phyloP scores from a whole-genome alignment of 2,797 vertebrate genomes.

The Sebastes kiyomatsui region DNA sequence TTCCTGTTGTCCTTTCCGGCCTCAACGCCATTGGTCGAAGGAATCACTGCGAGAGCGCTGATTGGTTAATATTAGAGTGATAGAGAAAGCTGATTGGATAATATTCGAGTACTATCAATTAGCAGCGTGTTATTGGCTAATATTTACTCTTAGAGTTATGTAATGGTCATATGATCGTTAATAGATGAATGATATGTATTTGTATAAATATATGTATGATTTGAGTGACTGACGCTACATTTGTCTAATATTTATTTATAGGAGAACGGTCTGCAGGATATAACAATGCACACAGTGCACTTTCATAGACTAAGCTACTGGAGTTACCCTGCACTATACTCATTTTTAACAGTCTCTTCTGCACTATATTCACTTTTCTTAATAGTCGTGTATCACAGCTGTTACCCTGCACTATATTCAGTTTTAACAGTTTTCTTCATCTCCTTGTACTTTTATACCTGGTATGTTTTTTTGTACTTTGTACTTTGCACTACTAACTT shows the following conservation, averaged over 20 bases:
- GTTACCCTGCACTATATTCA: no score
- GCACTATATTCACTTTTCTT: no score
- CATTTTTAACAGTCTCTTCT: no score
- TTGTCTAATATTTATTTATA: background rate
- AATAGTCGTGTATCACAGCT: no score
- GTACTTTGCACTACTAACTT: no score
- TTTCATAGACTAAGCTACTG: no score
- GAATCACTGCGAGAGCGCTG: background rate
- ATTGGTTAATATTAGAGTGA: no score
- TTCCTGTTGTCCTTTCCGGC: conserved; percentile 73
- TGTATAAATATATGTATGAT: background rate
- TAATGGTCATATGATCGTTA: conserved; percentile 2
- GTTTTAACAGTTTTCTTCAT: no score
- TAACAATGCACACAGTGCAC: no score
- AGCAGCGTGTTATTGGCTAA: conserved; percentile 21
- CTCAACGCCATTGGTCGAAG: conserved; percentile 57
- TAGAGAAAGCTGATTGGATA: conserved; percentile 47
- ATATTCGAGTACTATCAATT: background rate
- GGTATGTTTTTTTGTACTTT: no score
- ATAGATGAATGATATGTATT: background rate
- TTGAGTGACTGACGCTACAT: background rate
- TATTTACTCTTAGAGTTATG: conserved; percentile 17
- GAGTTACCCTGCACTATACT: no score
- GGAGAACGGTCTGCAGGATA: fast-evolving
- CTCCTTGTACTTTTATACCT: fast-evolving